Percentiles rank a stretch among this genome's conserved stretches.
Evolutionary conservation across 2,797 vertebrate genomes (phyloP).

Genomic region (Manis pentadactyla): DNA sequence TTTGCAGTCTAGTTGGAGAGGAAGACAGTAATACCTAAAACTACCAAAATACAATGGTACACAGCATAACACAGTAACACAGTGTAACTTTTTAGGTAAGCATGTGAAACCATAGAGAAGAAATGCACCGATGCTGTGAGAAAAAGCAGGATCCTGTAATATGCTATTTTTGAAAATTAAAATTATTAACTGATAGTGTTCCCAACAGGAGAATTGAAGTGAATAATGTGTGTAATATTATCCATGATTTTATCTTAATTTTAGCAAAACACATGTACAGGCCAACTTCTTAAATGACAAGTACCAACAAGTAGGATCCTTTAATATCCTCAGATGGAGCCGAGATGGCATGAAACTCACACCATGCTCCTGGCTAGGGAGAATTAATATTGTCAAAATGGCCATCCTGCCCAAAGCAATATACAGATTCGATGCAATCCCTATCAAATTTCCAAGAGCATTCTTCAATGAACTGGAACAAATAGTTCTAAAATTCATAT

Average conservation of each 20-base stretch:
- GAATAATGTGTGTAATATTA: not conserved
- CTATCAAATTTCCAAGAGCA: no score
- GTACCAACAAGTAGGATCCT: not conserved
- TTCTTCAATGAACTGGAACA: no score
- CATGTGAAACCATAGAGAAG: not conserved
- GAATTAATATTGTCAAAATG: no score
- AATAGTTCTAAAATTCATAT: no score
- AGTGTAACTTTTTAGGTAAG: not conserved
- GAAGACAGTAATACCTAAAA: no score
- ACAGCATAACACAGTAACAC: not conserved
- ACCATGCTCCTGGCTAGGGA: no score
- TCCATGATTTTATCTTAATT: not conserved
- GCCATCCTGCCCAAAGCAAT: no score
- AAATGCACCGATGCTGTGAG: not conserved
- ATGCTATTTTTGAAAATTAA: not conserved
- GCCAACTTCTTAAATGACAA: not conserved
- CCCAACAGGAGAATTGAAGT: not conserved
- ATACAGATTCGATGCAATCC: no score
- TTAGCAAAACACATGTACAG: not conserved
- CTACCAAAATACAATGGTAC: no score
- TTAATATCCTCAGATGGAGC: no score
- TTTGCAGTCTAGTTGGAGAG: no score
- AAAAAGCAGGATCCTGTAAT: not conserved
- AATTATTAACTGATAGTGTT: not conserved
- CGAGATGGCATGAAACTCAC: no score